These are phyloP conservation scores for Kradibia gibbosae DNA, from an alignment of 1,140 invertebrate genomes.

Conservation along the genomic window DNA sequence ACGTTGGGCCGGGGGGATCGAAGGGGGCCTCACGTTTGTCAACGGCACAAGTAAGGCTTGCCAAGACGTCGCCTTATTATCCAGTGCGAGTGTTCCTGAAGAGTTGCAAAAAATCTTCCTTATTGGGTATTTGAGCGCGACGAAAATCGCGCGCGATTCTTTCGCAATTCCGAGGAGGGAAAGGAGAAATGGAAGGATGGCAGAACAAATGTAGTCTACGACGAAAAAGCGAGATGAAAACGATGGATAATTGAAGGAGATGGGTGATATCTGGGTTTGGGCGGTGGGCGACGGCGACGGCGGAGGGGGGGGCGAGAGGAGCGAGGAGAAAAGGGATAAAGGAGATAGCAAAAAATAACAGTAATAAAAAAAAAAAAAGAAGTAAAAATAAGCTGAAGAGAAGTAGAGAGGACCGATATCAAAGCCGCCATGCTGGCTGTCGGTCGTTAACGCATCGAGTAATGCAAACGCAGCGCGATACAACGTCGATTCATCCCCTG, in stretches of 20 bases:
- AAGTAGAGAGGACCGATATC: slow-evolving; percentile 6
- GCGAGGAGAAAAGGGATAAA: not conserved
- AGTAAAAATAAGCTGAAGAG: too few relatives aligned
- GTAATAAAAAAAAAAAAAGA: too few relatives aligned
- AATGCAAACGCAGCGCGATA: slow-evolving; percentile 60
- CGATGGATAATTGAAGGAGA: not conserved
- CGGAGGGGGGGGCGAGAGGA: not conserved
- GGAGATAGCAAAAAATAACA: not conserved
- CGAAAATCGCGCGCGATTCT: not conserved
- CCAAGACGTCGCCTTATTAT: too few relatives aligned
- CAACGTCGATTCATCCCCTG: slow-evolving; percentile 44
- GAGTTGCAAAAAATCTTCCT: not conserved
- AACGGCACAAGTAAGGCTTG: too few relatives aligned
- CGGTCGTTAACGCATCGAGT: slow-evolving; percentile 37
- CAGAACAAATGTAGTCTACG: not conserved
- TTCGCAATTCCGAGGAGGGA: not conserved
- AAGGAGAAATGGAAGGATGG: not conserved
- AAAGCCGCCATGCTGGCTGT: slow-evolving; percentile 8
- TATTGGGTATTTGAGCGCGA: not conserved
- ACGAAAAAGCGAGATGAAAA: not conserved
- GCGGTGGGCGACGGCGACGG: too few relatives aligned
- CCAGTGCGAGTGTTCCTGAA: too few relatives aligned
- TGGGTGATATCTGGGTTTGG: not conserved
- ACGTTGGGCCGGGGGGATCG: too few relatives aligned
- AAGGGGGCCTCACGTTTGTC: too few relatives aligned